Percentiles rank a stretch among this genome's conserved stretches.
phyloP scores from a whole-genome alignment of 53 echinoderm and acorn worm species.

The Glandiceps talaboti region DNA sequence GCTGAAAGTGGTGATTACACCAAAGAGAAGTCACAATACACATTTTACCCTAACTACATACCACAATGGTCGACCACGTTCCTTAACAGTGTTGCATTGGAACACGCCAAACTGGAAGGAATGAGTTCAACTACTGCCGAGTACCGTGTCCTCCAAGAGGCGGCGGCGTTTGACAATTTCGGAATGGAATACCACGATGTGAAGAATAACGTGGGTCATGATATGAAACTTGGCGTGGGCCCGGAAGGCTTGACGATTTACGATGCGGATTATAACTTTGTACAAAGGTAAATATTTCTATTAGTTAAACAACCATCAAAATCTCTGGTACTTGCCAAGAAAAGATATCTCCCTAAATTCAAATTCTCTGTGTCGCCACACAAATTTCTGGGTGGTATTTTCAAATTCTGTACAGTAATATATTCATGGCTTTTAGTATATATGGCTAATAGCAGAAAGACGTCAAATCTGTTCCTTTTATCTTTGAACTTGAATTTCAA shows the following conservation, averaged over 20 bases:
- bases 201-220: conserved; percentile 28
- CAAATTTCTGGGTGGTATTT: no score
- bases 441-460: no score
- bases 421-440: no score
- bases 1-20: conserved; percentile 77
- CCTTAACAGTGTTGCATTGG: conserved; percentile 41
- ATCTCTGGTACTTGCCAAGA: no score
- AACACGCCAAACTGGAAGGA: conserved; percentile 69
- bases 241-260: conserved; percentile 44
- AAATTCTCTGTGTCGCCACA: no score
- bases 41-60: conserved; percentile 24
- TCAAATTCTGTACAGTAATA: no score
- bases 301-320: no score
- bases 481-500: no score
- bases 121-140: conserved; percentile 58
- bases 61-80: conserved; percentile 15
- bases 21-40: conserved; percentile 10
- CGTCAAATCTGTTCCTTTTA: no score
- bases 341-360: no score
- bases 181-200: conserved; percentile 62
- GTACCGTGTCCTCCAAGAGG: conserved; percentile 56
- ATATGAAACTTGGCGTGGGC: conserved; percentile 54
- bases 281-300: conserved; percentile 53
- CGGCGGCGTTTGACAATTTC: conserved; percentile 46
- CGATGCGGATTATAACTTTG: conserved; percentile 23